Conservation (phyloP, 1,140 invertebrate species). For the Trichonephila clavipes region DNA sequence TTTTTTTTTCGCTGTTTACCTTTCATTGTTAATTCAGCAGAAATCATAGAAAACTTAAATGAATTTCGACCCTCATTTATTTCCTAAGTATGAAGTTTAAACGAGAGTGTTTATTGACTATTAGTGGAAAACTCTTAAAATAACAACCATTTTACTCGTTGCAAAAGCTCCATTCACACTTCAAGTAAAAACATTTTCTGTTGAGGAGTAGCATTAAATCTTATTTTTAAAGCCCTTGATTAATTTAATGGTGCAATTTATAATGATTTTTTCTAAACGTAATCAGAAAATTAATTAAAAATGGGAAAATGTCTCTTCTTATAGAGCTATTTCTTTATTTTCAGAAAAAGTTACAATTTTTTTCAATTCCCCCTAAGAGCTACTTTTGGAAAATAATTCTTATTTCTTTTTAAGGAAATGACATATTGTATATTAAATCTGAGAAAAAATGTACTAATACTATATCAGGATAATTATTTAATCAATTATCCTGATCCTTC, state of each 20-base stretch:
- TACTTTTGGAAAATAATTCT: no score
- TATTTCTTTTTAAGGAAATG: no score
- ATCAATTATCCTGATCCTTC: no score
- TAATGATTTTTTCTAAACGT: neutral
- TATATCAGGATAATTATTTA: no score
- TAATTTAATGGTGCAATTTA: neutral
- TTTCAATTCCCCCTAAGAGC: no score
- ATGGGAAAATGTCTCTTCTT: neutral
- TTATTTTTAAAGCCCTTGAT: slow-evolving; percentile 16
- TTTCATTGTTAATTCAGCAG: neutral
- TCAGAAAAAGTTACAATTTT: no score
- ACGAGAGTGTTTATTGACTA: neutral
- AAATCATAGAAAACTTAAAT: neutral
- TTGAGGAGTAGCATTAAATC: neutral
- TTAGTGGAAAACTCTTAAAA: neutral
- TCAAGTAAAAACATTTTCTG: neutral
- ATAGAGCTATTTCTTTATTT: neutral
- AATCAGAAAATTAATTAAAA: neutral
- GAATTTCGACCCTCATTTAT: neutral
- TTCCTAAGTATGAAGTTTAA: neutral
- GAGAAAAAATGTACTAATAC: no score
- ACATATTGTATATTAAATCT: no score
- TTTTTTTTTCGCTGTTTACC: neutral
- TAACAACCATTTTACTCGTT: neutral
- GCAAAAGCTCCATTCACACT: neutral